Conservation (phyloP, 1,140 invertebrate species). For the Zaprionus gabonicus region DNA sequence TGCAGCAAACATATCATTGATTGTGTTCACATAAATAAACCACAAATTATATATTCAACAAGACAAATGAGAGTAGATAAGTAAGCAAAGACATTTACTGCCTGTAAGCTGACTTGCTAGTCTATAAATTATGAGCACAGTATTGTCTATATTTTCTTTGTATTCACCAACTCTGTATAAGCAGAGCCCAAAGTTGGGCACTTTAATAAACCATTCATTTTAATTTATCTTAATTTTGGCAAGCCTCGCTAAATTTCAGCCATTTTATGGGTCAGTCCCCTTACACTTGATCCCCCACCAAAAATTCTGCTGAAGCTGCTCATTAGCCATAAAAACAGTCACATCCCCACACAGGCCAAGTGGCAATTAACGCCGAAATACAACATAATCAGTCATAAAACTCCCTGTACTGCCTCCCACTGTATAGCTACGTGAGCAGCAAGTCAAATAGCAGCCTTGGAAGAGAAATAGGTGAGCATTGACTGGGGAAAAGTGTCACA, state of each 20-base stretch:
- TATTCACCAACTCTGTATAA: neutral
- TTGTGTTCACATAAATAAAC: neutral
- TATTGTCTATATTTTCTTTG: too few relatives aligned
- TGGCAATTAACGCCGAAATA: slow-evolving; percentile 78
- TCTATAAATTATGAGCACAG: too few relatives aligned
- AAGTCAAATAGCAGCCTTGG: slow-evolving; percentile 45
- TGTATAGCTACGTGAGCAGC: slow-evolving; percentile 59
- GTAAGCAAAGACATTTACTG: too few relatives aligned
- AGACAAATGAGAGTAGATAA: neutral
- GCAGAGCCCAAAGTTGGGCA: neutral
- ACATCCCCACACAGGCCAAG: slow-evolving; percentile 63
- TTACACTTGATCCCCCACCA: slow-evolving; percentile 56
- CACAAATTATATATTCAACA: neutral
- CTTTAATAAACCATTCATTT: slow-evolving; percentile 45
- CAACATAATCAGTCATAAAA: slow-evolving; percentile 80
- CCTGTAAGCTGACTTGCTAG: too few relatives aligned
- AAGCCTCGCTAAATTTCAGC: slow-evolving; percentile 40
- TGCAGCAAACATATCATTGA: neutral
- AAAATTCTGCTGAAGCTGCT: slow-evolving; percentile 60
- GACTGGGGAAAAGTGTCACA: slow-evolving; percentile 59
- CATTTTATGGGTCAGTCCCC: slow-evolving; percentile 63
- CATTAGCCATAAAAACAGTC: slow-evolving; percentile 80
- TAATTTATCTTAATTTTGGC: slow-evolving; percentile 55
- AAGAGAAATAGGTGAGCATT: neutral
- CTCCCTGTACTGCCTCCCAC: slow-evolving; percentile 5